Evolutionary conservation across 2,888 invertebrate species (phyloP), one percentile per base, ranked within the genome.

Genomic region (Nasonovia ribisnigri): DNA sequence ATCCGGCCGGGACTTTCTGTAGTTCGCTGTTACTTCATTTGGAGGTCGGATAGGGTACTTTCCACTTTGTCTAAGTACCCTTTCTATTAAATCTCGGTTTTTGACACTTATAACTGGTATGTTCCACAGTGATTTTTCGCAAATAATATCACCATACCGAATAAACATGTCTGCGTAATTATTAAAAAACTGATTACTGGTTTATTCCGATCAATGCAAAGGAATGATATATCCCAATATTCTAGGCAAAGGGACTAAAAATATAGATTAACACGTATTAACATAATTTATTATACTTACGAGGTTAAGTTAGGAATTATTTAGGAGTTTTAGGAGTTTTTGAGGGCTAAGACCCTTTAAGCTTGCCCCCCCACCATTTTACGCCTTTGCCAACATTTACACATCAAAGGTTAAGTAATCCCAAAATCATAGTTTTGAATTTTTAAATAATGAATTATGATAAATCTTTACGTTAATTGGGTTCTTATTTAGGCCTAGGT

Each of bases 21-120:
- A 98, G 95, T 97, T 96, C 90, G 97, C 97, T 48, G 98, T 97
- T 95, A 98, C 97, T 96, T 98, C 98, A 3, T 98, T 98, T 60
- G 98, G 97, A 26, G 98, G 98, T 42, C 98, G 96, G 95, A 97
- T 97, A 0, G 98, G 98, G 95, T 97, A 97, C 95, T 97, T 97
- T 94, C 97, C 97, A 26, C 97, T 97, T 94, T 97, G 96, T 95
- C 97, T 97, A n/a, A 98, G 96, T 36, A 98, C 97, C 57, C 97
- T 97, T 95, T 98, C 98, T 94, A 98, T 97, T 95, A 98, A 98
- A 1, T 96, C 96, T 67, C 97, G 96, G 92, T 97, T 97, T 54
- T 97, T 97, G 92, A 98, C 96, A 95, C 97, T 98, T 88, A 98
- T 97, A 91, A 98, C 96, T 67, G 97, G 97, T 94, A 97, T 96